phyloP scores from a whole-genome alignment of 2,888 invertebrate genomes.

The Pammene fasciana region DNA sequence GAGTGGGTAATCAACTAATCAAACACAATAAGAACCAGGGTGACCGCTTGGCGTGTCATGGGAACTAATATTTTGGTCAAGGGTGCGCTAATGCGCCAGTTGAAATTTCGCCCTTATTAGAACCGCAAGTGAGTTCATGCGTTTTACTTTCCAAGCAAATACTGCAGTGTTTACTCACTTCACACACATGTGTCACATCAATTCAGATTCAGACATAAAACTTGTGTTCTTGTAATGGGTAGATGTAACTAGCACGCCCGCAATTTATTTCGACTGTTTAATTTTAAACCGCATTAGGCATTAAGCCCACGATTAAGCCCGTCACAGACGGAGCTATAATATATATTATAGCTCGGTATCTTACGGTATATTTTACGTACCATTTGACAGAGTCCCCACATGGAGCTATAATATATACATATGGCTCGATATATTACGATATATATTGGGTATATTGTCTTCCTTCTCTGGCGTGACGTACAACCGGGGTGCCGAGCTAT shows the following conservation, averaged over 20 bases:
- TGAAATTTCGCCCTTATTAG: constrained; percentile 23
- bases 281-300: too few species aligned
- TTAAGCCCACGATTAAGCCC: too few species aligned
- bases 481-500: too few species aligned
- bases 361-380: too few species aligned
- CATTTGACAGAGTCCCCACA: too few species aligned
- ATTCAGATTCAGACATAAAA: constrained; percentile 6
- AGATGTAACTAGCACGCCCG: background rate
- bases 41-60: constrained; percentile 27
- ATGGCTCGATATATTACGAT: too few species aligned
- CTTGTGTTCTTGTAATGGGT: constrained; percentile 1
- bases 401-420: too few species aligned
- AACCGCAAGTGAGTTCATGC: background rate
- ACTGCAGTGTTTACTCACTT: constrained; percentile 31
- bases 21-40: constrained; percentile 17
- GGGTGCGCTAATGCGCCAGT: constrained; percentile 9
- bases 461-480: too few species aligned
- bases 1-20: constrained; percentile 11
- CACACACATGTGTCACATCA: constrained; percentile 25
- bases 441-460: too few species aligned
- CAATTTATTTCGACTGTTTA: background rate
- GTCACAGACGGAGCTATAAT: too few species aligned
- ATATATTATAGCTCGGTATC: too few species aligned
- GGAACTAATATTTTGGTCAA: constrained; percentile 37
- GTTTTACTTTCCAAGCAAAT: constrained; percentile 19